Evolutionary conservation across 2,113 vertebrate genomes (phyloP), one percentile per base, ranked within the genome.

Genomic region (Zosterops borbonicus): DNA sequence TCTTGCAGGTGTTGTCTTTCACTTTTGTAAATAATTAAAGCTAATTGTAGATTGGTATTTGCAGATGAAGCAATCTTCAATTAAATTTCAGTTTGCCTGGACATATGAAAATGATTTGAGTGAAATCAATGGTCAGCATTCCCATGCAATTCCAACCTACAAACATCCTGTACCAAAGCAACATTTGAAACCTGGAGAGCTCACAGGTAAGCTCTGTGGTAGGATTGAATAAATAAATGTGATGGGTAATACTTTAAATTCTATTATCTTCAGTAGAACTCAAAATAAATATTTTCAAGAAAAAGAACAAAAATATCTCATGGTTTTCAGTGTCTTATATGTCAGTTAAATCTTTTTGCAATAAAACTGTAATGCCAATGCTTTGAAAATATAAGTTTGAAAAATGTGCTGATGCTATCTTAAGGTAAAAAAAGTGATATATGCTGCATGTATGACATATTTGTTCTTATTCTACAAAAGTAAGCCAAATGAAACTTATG

Each of bases 71-170:
- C 97, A 98, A 53, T 94, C 93, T 84, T 97, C 96, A 88, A 97
- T 99, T 88, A 98, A 98, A 78, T 99, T 99, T n/a, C 99, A 99
- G 95, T 99, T 99, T 97, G 98, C 99, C 56, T 99, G 99, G 96
- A 99, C 99, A 1, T 99, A 99, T 80, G 98, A 97, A 92, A 98
- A 98, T 5, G 97, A 98, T 7, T 90, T 62, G 69, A 85, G 60
- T 56, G 94, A 75, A 89, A 47, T 29, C 33, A 97, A 80, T 44
- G 70, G 24, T 83, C 91, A 77, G 27, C 87, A 93, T 33, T 98
- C 98, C 88, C 96, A 92, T 25, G 96, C 97, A 83, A 85, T 92
- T 37, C 93, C 97, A 44, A 94, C 96, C 84, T 98, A 96, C 24
- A 29, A 96, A 55, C 97, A 95, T 58, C 97, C 98, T 22, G 84